Conservation (phyloP, 2,888 invertebrate species). For the Ommatoiulus sabulosus region DNA sequence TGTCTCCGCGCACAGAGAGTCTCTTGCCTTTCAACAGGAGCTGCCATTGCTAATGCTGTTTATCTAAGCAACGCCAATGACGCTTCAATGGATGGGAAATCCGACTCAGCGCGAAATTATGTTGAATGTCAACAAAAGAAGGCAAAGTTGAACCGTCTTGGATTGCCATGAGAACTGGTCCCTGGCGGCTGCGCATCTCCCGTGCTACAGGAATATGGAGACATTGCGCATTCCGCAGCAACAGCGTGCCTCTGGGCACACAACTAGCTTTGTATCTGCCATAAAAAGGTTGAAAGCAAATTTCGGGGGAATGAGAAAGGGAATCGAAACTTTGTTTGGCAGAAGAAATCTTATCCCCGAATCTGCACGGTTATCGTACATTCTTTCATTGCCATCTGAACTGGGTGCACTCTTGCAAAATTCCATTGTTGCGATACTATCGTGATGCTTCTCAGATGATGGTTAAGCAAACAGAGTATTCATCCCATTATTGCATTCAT, state of each 20-base stretch:
- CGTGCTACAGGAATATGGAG: background rate
- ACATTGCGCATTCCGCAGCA: background rate
- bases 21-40: background rate
- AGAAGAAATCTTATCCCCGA: no score
- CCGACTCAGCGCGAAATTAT: background rate
- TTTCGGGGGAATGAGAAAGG: background rate
- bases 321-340: no score
- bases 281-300: background rate
- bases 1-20: background rate
- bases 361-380: no score
- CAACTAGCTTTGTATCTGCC: background rate
- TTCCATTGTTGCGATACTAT: no score
- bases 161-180: background rate
- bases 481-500: no score
- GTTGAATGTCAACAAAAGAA: slow-evolving; percentile 7
- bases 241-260: background rate
- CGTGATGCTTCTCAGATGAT: no score
- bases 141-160: background rate
- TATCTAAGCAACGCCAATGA: background rate
- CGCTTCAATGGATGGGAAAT: slow-evolving; percentile 7
- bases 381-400: no score
- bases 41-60: slow-evolving; percentile 20
- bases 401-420: no score
- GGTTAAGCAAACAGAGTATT: no score
- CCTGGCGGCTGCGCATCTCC: background rate